These are phyloP conservation scores for Cervus canadensis DNA, from an alignment of 2,113 vertebrate genomes.

Conservation along the genomic window DNA sequence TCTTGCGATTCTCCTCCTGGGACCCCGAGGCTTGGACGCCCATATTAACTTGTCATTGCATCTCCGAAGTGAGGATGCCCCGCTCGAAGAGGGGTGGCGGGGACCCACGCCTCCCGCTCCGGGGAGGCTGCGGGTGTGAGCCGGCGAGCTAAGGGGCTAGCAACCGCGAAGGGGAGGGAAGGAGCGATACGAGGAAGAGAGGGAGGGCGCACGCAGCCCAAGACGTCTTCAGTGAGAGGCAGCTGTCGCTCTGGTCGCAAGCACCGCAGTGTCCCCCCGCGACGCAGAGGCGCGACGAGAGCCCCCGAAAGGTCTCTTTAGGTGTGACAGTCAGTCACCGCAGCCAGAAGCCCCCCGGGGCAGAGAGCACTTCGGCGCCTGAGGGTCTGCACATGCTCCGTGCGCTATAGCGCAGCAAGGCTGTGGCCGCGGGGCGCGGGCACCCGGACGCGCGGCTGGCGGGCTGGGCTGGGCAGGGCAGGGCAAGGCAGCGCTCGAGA, in stretches of 20 bases:
- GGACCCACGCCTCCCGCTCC: slow-evolving; percentile 66
- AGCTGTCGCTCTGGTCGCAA: slow-evolving; percentile 84
- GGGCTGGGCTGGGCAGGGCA: background rate
- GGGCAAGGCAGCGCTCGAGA: background rate
- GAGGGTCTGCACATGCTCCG: slow-evolving; percentile 56
- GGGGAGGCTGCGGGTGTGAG: slow-evolving; percentile 54
- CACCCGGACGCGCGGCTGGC: slow-evolving; percentile 25
- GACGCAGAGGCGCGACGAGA: slow-evolving; percentile 37
- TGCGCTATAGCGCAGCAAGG: slow-evolving; percentile 35
- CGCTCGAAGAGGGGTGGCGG: slow-evolving; percentile 61
- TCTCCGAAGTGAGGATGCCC: slow-evolving; percentile 70
- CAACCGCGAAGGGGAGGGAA: background rate
- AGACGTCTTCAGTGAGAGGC: slow-evolving; percentile 80
- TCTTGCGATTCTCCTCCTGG: slow-evolving; percentile 68
- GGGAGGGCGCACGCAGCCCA: slow-evolving; percentile 70
- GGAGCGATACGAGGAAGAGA: background rate
- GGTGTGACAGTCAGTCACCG: slow-evolving; percentile 60
- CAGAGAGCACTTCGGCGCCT: slow-evolving; percentile 29
- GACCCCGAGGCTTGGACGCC: slow-evolving; percentile 70
- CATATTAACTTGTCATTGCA: slow-evolving; percentile 80
- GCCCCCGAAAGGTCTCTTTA: slow-evolving; percentile 44
- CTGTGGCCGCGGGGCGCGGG: slow-evolving; percentile 32
- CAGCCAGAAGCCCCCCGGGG: background rate
- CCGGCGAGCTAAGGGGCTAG: slow-evolving; percentile 47
- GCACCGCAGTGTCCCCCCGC: slow-evolving; percentile 61